Evolutionary conservation across 2,888 invertebrate genomes (phyloP).

Genomic region (Antheraea assamensis): DNA sequence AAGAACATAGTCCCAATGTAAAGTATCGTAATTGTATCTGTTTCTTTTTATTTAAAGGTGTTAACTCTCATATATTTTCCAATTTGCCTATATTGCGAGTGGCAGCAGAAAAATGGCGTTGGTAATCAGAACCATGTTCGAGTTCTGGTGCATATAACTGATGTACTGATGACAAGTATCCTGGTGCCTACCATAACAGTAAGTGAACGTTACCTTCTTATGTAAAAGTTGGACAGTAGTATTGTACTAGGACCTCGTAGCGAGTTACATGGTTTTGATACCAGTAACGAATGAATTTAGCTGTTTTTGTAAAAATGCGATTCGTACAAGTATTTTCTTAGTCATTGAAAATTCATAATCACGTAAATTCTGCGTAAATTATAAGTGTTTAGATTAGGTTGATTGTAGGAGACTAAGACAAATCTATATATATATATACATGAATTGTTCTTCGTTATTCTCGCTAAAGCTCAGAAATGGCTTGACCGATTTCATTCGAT

Average conservation of each 20-base stretch:
- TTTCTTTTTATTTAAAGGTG: slow-evolving; percentile 38
- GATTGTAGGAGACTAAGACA: too few species aligned
- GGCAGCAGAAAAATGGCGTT: slow-evolving; percentile 38
- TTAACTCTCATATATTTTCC: slow-evolving; percentile 45
- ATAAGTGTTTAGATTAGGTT: too few species aligned
- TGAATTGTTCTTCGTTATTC: too few species aligned
- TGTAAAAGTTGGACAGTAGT: neutral
- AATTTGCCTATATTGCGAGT: slow-evolving; percentile 48
- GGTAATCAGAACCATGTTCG: slow-evolving; percentile 30
- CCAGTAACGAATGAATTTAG: neutral
- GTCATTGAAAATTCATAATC: too few species aligned
- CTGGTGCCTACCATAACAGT: slow-evolving; percentile 48
- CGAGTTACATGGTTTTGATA: neutral
- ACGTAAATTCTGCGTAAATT: too few species aligned
- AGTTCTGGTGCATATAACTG: slow-evolving; percentile 36
- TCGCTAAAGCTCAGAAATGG: too few species aligned
- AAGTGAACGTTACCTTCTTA: slow-evolving; percentile 1
- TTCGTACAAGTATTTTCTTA: too few species aligned
- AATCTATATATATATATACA: too few species aligned
- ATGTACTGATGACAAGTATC: slow-evolving; percentile 49
- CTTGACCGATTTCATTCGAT: too few species aligned
- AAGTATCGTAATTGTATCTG: neutral
- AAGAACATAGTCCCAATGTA: neutral
- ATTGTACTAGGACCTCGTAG: neutral
- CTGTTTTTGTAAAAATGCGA: too few species aligned